phyloP scores from a whole-genome alignment of 2,113 vertebrate genomes.

The Salvelinus fontinalis region DNA sequence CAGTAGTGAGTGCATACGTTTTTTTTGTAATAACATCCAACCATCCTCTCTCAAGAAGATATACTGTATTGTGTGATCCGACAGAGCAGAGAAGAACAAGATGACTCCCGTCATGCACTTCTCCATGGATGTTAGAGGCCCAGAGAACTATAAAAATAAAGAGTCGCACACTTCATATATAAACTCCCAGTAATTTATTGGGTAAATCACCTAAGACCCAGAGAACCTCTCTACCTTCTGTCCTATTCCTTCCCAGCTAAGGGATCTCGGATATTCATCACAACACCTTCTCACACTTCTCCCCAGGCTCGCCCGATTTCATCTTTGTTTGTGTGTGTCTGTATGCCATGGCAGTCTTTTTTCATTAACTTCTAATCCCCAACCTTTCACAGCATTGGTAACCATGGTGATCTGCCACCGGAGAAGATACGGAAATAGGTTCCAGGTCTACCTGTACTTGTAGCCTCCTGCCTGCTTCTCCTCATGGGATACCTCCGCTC shows the following conservation, averaged over 20 bases:
- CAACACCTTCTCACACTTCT: not conserved
- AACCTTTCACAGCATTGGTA: conserved; percentile 36
- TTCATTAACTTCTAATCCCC: conserved; percentile 34
- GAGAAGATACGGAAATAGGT: conserved; percentile 28
- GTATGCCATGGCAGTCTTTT: not conserved
- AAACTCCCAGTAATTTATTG: too few species aligned
- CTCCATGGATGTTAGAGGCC: not conserved
- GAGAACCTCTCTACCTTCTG: not conserved
- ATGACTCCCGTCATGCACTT: not conserved
- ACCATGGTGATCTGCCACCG: conserved; percentile 40
- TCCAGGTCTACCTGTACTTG: conserved; percentile 30
- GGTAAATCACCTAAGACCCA: not conserved
- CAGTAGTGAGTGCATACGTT: too few species aligned
- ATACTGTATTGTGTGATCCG: too few species aligned
- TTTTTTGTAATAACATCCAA: not conserved
- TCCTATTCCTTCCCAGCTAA: too few species aligned
- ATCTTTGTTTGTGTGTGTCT: conserved; percentile 25
- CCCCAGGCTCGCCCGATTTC: not conserved
- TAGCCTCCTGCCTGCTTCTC: not conserved
- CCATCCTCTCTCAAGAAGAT: not conserved
- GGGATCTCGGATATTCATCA: not conserved
- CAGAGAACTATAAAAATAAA: not conserved
- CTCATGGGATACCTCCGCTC: conserved; percentile 19
- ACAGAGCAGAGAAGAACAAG: not conserved
- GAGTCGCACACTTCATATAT: too few species aligned